phyloP scores from a whole-genome alignment of 1,140 invertebrate species.

The Hylaeus anthracinus region DNA sequence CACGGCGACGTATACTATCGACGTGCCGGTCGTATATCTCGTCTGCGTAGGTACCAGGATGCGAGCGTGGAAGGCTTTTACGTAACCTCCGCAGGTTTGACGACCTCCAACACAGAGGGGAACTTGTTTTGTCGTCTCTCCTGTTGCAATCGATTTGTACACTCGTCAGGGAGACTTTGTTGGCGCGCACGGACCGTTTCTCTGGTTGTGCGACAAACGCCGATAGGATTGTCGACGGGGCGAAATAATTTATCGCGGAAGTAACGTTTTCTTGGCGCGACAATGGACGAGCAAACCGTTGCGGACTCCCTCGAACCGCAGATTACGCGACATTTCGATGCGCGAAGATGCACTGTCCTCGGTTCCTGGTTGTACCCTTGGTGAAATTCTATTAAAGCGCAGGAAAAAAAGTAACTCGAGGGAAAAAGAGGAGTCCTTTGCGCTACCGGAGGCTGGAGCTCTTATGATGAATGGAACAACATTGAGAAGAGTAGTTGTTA shows the following conservation, averaged over 20 bases:
- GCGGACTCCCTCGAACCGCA: neutral
- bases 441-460: too few relatives aligned
- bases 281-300: conserved; percentile 3
- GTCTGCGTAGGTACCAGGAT: conserved; percentile 43
- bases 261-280: conserved; percentile 29
- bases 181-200: conserved; percentile 21
- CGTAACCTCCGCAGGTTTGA: conserved; percentile 58
- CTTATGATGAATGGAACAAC: too few relatives aligned
- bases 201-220: conserved; percentile 30
- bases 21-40: conserved; percentile 46
- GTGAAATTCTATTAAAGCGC: too few relatives aligned
- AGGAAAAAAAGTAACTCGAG: too few relatives aligned
- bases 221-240: conserved; percentile 43
- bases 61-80: conserved; percentile 39
- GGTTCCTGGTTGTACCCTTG: neutral
- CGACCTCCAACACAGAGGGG: conserved; percentile 39
- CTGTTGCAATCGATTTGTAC: conserved; percentile 54
- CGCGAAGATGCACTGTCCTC: conserved; percentile 39
- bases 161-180: conserved; percentile 47
- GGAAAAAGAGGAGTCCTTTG: too few relatives aligned
- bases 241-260: conserved; percentile 58
- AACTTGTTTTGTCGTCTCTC: conserved; percentile 29
- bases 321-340: conserved; percentile 45
- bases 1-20: conserved; percentile 38
- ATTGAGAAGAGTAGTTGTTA: too few relatives aligned